Base-by-base conservation (phyloP, 30 jellyfish, hydroid and myxozoan genomes). In the Hydractinia echinata region DNA sequence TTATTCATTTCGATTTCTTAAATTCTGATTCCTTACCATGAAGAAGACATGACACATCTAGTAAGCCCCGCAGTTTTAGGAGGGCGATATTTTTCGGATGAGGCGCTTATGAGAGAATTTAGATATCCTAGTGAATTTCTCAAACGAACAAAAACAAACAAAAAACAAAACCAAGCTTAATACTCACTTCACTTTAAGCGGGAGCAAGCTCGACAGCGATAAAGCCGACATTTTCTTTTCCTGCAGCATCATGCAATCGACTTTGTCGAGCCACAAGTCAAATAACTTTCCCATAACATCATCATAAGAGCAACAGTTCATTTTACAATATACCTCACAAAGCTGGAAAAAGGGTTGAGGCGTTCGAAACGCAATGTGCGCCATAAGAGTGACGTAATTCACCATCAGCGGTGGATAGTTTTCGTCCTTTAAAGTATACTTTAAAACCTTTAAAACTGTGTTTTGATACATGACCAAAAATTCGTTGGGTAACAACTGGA, bases 231-330 rank as follows among this genome's bases (percentile, higher is more conserved):
- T 77, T 82, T 68, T 85, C 92, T 80, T 80, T 13, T 80, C 81
- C 54, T 80, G 84, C 18, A 80, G 82, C 10, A 61, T 39, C 87
- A 80, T 80, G 44, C 83, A 80, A 52, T 80, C 87, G 20, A 67
- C 53, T 67, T 80, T 80, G 16, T 80, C 87, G 55, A 89, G 77
- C 97, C 97, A 89, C 7, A 84, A 80, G 77, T 84, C 97, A 14
- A 89, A 14, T 44, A 89, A 77, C 79, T 61, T 77, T 39, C 89
- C 95, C 79, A 90, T 90, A 7, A 82, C 51, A 10, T 73, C 82
- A n/a, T 85, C 93, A 10, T 77, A 66, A 84, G 91, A 61, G 58
- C 81, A 53, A 10, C 56, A 15, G 16, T 44, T 54, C 5, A n/a
- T 8, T 8, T 39, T 8, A 58, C 76, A 56, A 74, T 51, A 72